These are phyloP conservation scores for Spisula solida DNA, from an alignment of 2,888 invertebrate genomes.

Conservation along the genomic window DNA sequence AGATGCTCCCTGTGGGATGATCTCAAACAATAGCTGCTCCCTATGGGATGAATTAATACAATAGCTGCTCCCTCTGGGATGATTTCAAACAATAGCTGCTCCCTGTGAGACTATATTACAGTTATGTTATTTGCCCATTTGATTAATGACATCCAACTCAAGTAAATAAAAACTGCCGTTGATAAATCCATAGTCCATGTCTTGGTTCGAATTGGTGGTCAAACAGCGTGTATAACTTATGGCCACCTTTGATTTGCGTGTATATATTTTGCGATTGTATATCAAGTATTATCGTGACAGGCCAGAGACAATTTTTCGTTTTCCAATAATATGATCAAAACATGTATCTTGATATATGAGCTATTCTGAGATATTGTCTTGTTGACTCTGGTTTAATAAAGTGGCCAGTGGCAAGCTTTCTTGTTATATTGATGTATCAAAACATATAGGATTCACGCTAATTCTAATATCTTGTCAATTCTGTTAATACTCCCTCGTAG, in stretches of 20 bases:
- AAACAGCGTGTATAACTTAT: neutral
- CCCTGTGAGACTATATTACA: neutral
- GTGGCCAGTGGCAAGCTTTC: conserved; percentile 1
- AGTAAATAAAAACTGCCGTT: neutral
- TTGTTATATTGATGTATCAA: neutral
- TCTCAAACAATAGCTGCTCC: too few species aligned
- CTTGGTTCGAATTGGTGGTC: neutral
- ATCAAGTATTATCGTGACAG: conserved; percentile 5
- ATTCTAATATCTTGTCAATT: too few species aligned
- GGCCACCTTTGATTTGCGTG: neutral
- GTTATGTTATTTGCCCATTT: conserved; percentile 17
- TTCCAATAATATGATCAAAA: neutral
- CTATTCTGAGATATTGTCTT: neutral
- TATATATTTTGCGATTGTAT: neutral
- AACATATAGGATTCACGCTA: neutral
- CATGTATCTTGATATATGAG: conserved; percentile 4
- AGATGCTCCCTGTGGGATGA: too few species aligned
- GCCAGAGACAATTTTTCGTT: conserved; percentile 1
- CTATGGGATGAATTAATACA: too few species aligned
- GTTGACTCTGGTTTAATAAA: neutral
- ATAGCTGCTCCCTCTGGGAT: too few species aligned
- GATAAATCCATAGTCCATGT: neutral
- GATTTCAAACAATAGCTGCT: neutral
- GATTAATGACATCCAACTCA: neutral
- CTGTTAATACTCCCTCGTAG: too few species aligned